These are phyloP conservation scores for Apostichopus californicus DNA, from an alignment of 35 echinoderm and acorn worm genomes.

Conservation along the genomic window DNA sequence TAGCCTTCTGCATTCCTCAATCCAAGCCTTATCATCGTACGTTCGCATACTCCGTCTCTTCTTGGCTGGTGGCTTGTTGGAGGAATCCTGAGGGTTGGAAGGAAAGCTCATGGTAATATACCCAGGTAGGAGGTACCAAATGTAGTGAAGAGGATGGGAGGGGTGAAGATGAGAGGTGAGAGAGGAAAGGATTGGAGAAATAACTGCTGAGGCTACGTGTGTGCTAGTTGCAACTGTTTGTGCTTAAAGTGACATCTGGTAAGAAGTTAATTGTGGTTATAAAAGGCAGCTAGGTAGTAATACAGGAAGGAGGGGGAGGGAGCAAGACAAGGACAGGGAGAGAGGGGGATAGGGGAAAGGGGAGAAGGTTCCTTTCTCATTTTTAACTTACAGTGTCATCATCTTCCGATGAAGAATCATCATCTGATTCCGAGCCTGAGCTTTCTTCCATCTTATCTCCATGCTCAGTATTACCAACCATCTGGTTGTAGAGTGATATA, in stretches of 20 bases:
- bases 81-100: slow-evolving; percentile 20
- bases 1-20: slow-evolving; percentile 69
- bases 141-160: no score
- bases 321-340: no score
- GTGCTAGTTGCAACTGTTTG: no score
- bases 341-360: no score
- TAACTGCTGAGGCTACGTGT: no score
- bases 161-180: no score
- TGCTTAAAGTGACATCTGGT: no score
- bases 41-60: slow-evolving; percentile 59
- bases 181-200: no score
- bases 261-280: no score
- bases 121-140: no score
- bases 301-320: no score
- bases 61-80: slow-evolving; percentile 64
- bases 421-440: neutral
- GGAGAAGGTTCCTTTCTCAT: neutral
- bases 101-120: neutral
- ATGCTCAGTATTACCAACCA: slow-evolving; percentile 59
- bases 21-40: slow-evolving; percentile 89
- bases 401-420: slow-evolving; percentile 12
- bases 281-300: no score
- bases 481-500: slow-evolving; percentile 59
- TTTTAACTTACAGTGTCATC: slow-evolving; percentile 38
- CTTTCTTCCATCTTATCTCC: slow-evolving; percentile 37